Percentiles rank a stretch among this genome's conserved stretches.
Evolutionary conservation across 2,888 invertebrate species (phyloP).

Genomic region (Drosophila kuntzei): DNA sequence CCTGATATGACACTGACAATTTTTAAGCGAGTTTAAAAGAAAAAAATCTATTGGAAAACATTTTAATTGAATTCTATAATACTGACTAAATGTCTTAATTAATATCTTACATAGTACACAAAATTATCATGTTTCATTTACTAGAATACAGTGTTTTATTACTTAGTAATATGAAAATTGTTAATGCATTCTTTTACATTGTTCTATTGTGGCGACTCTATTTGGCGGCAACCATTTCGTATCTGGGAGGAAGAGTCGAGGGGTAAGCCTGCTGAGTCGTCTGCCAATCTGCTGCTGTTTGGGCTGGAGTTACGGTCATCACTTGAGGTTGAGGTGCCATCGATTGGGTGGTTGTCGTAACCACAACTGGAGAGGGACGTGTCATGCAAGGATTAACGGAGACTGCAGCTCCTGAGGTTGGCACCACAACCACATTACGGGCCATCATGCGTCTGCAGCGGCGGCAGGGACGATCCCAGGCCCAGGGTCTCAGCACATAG

Average conservation of each 20-base stretch:
- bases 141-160: conserved; percentile 15
- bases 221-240: conserved; percentile 33
- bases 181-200: background rate
- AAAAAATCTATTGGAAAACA: background rate
- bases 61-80: background rate
- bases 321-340: conserved; percentile 19
- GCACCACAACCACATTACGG: conserved; percentile 57
- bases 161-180: conserved; percentile 5
- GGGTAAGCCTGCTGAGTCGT: conserved; percentile 27
- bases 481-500: conserved; percentile 51
- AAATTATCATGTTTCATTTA: background rate
- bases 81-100: background rate
- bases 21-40: too few species aligned
- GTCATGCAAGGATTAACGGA: background rate
- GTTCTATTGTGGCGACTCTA: conserved; percentile 4
- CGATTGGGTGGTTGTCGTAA: conserved; percentile 34
- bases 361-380: conserved; percentile 11
- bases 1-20: too few species aligned
- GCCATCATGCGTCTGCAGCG: conserved; percentile 70
- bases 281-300: conserved; percentile 35
- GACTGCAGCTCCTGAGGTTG: conserved; percentile 38
- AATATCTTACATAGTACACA: background rate
- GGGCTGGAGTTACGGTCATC: conserved; percentile 39
- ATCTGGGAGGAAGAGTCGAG: conserved; percentile 53
- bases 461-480: conserved; percentile 68